These are phyloP conservation scores for Zenarchopterus dispar DNA, from an alignment of 2,797 vertebrate species.

Conservation along the genomic window DNA sequence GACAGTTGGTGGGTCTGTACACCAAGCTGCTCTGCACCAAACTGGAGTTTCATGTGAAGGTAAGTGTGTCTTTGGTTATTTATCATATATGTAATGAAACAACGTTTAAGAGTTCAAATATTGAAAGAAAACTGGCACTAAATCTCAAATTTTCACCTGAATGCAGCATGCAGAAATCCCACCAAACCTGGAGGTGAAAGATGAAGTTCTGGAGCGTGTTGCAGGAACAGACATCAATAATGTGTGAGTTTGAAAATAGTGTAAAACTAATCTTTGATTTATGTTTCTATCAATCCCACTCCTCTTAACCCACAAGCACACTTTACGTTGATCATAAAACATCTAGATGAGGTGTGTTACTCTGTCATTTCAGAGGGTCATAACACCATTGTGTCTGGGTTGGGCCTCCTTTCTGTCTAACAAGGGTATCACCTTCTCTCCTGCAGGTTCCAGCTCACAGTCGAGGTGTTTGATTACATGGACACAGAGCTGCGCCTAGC, in stretches of 20 bases:
- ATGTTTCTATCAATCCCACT: not conserved
- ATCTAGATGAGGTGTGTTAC: not conserved
- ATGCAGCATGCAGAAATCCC: slow-evolving; percentile 91
- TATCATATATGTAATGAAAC: slow-evolving; percentile 5
- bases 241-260: slow-evolving; percentile 86
- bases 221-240: slow-evolving; percentile 94
- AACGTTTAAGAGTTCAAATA: not conserved
- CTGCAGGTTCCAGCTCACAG: slow-evolving; percentile 95
- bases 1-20: slow-evolving; percentile 90
- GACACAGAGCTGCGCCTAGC: slow-evolving; percentile 93
- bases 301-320: not conserved
- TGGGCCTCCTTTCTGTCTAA: slow-evolving; percentile 46
- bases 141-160: slow-evolving; percentile 17
- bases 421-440: slow-evolving; percentile 61
- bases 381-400: slow-evolving; percentile 14
- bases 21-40: slow-evolving; percentile 91
- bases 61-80: slow-evolving; percentile 44
- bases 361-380: slow-evolving; percentile 21
- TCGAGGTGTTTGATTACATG: slow-evolving; percentile 98
- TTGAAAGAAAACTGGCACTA: not conserved
- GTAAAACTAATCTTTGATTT: not conserved
- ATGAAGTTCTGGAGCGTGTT: slow-evolving; percentile 91
- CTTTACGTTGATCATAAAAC: not conserved
- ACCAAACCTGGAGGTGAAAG: slow-evolving; percentile 87
- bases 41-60: slow-evolving; percentile 94